Evolutionary conservation across 2,113 vertebrate species (phyloP), one percentile per base, ranked within the genome.

Genomic region (Syngnathus scovelli): DNA sequence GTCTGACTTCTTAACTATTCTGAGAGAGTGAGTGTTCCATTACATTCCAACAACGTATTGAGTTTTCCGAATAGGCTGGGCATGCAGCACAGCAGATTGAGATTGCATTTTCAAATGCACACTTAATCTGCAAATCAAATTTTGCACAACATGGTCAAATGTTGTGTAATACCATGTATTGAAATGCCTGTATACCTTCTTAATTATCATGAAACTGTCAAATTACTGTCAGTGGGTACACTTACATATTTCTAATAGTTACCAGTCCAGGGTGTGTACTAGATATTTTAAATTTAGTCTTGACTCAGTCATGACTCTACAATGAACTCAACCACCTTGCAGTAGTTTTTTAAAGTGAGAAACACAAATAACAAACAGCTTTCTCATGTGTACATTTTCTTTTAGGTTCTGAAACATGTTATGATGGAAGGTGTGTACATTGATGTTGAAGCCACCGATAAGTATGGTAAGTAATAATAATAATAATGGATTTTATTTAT

Each of bases 391-490:
- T n/a, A 1, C 33, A 1, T 5, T 16, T 70, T 69, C 7, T 70
- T 63, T 18, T n/a, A 95, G 94, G 92, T 95, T 41, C 71, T 95
- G 13, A 93, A 88, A 74, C 81, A 58, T 0, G 72, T 76, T 8
- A 91, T 92, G 80, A 61, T 11, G 72, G 71, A 49, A 0, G 93
- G 93, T 0, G 48, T 89, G 46, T 41, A 81, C 16, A 70, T 95
- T 27, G 87, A 93, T 4, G 85, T 93, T 37, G 90, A 94, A 33
- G 81, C 90, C 61, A 81, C 79, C 1, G 93, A 95, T 80, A 76
- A 75, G 15, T 81, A 33, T 0, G 93, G 94, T 95, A 84, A 69
- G 87, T 41, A 33, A 33, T 33, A 33, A 33, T 33, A 33, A 33
- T 33, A 33, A 33, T 33, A 33, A 33, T 33, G 27, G 27, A 33